Percentiles rank a stretch among this genome's conserved stretches.
phyloP scores from a whole-genome alignment of 2,797 vertebrate genomes.

The Otolemur crassicaudatus region DNA sequence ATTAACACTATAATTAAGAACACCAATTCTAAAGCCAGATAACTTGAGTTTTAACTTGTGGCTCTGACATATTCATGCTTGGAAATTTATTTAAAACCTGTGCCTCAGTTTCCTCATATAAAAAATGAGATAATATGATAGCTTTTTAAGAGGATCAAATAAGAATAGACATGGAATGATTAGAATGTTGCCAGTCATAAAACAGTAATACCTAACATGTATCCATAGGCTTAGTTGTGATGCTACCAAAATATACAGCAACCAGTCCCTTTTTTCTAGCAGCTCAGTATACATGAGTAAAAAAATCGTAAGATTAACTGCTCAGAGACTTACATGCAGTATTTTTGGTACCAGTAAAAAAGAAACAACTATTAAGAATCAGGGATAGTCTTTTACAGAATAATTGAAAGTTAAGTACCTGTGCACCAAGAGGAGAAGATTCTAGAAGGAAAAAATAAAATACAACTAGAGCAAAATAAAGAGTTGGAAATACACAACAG shows the following conservation, averaged over 20 bases:
- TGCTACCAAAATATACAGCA: neutral
- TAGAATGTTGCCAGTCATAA: neutral
- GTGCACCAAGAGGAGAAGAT: neutral
- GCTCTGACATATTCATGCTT: neutral
- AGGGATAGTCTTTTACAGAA: constrained; percentile 3
- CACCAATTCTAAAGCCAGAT: neutral
- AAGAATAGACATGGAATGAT: neutral
- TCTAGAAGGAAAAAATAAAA: constrained; percentile 14
- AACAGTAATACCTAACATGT: neutral
- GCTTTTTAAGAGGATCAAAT: neutral
- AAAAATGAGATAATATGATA: neutral
- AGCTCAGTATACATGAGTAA: neutral
- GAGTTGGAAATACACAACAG: neutral
- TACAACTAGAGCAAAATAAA: neutral
- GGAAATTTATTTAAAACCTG: neutral
- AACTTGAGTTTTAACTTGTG: constrained; percentile 3
- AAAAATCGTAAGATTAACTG: neutral
- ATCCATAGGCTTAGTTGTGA: neutral
- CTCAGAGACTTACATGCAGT: neutral
- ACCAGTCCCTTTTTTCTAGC: neutral
- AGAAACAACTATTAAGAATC: neutral
- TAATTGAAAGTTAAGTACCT: neutral
- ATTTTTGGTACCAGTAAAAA: neutral
- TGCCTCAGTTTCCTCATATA: neutral
- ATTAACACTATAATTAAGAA: neutral